Evolutionary conservation across 1,140 invertebrate genomes (phyloP).

Genomic region (Oncopodura yosiiana): DNA sequence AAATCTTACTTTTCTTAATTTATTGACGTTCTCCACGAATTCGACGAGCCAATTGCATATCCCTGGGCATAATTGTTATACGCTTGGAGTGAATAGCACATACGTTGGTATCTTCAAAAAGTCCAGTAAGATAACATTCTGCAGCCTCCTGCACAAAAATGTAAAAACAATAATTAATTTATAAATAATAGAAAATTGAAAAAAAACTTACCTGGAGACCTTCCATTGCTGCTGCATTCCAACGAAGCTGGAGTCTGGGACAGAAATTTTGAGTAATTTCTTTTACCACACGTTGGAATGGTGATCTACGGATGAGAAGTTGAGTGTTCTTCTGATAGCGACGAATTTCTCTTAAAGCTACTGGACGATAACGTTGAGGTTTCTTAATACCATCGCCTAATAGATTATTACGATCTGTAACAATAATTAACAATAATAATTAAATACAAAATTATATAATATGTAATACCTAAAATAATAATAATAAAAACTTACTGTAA

Average conservation of each 20-base stretch:
- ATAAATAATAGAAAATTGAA: neutral
- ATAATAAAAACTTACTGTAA: no score
- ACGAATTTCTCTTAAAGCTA: slow-evolving; percentile 52
- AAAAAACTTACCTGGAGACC: slow-evolving; percentile 42
- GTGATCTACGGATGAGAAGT: slow-evolving; percentile 53
- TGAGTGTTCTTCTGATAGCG: slow-evolving; percentile 66
- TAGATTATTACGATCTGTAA: no score
- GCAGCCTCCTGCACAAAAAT: slow-evolving; percentile 64
- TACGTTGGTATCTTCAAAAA: slow-evolving; percentile 57
- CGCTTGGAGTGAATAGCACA: slow-evolving; percentile 1
- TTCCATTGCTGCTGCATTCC: slow-evolving; percentile 45
- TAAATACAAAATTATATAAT: no score
- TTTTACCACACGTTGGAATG: slow-evolving; percentile 60
- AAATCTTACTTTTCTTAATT: no score
- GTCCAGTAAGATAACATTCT: slow-evolving; percentile 67
- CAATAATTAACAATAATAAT: no score
- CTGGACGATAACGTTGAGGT: no score
- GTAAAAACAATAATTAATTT: neutral
- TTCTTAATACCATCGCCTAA: no score
- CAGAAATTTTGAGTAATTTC: slow-evolving; percentile 74
- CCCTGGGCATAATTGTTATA: slow-evolving; percentile 8
- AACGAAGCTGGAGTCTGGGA: slow-evolving; percentile 50
- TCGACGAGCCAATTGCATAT: neutral
- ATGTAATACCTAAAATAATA: no score
- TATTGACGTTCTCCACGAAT: slow-evolving; percentile 34